Evolutionary conservation across 64 coral and sea anemone species (phyloP).

Genomic region (Platygyra sinensis): DNA sequence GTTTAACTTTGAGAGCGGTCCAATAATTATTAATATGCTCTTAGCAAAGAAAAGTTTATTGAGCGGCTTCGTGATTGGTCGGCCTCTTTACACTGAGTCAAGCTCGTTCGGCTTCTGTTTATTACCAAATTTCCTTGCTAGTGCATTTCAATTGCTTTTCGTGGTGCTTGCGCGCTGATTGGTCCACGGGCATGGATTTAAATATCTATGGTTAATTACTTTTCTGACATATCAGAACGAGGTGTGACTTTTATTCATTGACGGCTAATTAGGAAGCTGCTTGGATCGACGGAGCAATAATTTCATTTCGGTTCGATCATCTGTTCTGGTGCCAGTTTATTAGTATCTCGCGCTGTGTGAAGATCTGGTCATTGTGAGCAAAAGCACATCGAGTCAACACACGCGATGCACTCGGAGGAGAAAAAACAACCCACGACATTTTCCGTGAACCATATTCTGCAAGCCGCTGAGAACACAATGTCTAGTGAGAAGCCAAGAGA

Average conservation of each 20-base stretch:
- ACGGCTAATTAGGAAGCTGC: slow-evolving; percentile 94
- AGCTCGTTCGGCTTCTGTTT: slow-evolving; percentile 82
- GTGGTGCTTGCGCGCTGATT: slow-evolving; percentile 65
- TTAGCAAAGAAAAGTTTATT: slow-evolving; percentile 82
- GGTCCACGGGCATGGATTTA: slow-evolving; percentile 62
- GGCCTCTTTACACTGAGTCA: slow-evolving; percentile 77
- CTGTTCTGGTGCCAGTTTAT: slow-evolving; percentile 76
- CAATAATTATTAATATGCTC: slow-evolving; percentile 88
- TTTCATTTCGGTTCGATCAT: slow-evolving; percentile 76
- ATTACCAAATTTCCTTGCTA: slow-evolving; percentile 83
- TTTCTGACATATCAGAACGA: slow-evolving; percentile 94
- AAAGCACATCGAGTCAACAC: slow-evolving; percentile 41
- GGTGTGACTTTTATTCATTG: slow-evolving; percentile 99
- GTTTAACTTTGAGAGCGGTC: slow-evolving; percentile 84
- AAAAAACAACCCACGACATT: slow-evolving; percentile 77
- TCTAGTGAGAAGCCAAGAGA: slow-evolving; percentile 58
- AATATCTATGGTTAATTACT: slow-evolving; percentile 98
- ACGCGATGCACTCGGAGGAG: slow-evolving; percentile 83
- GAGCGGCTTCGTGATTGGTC: slow-evolving; percentile 56
- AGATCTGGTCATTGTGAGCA: slow-evolving; percentile 61
- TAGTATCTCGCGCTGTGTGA: slow-evolving; percentile 55
- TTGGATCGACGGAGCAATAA: slow-evolving; percentile 84
- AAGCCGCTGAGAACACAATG: slow-evolving; percentile 86
- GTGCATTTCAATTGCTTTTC: slow-evolving; percentile 81
- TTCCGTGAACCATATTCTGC: slow-evolving; percentile 82